Base-by-base conservation (phyloP, 2,797 vertebrate species). In the Protonibea diacanthus region DNA sequence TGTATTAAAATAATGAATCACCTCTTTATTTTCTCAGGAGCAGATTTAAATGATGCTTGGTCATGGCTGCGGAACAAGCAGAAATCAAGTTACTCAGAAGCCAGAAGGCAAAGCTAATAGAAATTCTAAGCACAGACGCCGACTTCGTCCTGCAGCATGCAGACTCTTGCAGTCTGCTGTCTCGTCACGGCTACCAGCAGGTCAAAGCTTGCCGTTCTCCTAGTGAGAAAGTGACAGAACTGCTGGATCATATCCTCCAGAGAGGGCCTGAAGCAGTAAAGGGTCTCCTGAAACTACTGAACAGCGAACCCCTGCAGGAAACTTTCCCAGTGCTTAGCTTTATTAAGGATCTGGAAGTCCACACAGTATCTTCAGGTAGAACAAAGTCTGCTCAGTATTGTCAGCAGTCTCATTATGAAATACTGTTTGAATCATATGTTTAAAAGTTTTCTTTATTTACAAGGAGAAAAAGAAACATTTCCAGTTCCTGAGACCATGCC, bases 121-220 rank as follows among this genome's bases (percentile, higher is more conserved):
- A 94, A 4, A 91, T 93, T 73, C 82, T 96, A 6, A 89, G 82
- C 29, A 83, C 76, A 0, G 94, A 96, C 29, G 74, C 95, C 2
- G 92, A 95, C 64, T 89, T 93, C 49, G 78, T 95, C 48, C 91
- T 96, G 78, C 95, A 95, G 90, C 89, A 90, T n/a, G 93, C 91
- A 51, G 89, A 95, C 67, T 87, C 95, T 23, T 71, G 69, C 59
- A 0, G 0, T 5, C 81, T 96, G 77, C 82, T 95, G 63, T 89
- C 94, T 66, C 49, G 0, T 48, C 59, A 7, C 0, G 81, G 85
- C 79, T 96, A 96, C 79, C 58, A 92, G 64, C 83, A 84, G 38
- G 70, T 95, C 15, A 95, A 94, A 86, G 73, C 86, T 14, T 77
- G 80, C 8, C 55, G 3, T 3, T 11, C 47, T 29, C 91, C 94